Base-by-base conservation (phyloP, 2,113 vertebrate species). In the Triplophysa siluroides region DNA sequence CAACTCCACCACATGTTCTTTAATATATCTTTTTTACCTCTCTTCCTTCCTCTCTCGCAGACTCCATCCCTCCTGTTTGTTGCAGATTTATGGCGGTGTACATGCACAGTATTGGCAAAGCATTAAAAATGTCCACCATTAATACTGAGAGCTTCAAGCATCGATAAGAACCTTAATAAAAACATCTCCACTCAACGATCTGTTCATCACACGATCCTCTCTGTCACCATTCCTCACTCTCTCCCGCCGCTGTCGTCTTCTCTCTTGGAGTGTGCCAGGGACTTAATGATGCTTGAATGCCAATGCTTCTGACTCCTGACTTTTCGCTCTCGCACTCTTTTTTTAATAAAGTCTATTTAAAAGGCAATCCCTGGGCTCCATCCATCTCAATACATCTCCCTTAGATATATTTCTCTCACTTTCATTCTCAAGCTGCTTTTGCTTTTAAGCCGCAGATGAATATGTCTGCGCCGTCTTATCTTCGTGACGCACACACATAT, bases 101-200 rank as follows among this genome's bases (percentile, higher is more conserved):
- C 86, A 92, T 92, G 88, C 87, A 85, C 86, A 84, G 83, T 93
- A 94, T 94, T 90, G 92, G 90, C 89, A 93, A 93, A 92, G 90
- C 92, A 93, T 93, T 93, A 93, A 93, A 93, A 89, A 88, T 92
- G 92, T 93, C 92, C 86, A 81, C 87, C 91, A 89, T 92, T 92
- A 93, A 93, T 93, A 92, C 88, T 87, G 86, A 86, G 86, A 91
- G 89, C 91, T 88, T 90, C 86, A 87, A 86, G 86, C 88, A 89
- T 92, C 91, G 90, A 92, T 92, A 92, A 93, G 90, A 90, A 88
- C 91, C 90, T 93, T 93, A 92, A 93, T 92, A 94, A 93, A 93
- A 92, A 91, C 92, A 92, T 92, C 91, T 83, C 88, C 88, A 85
- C 68, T 78, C 74, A 88, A 88, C 81, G 87, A 91, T 91, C 89